phyloP scores from a whole-genome alignment of 2,797 vertebrate species.

The Melanotaenia pygmaea region DNA sequence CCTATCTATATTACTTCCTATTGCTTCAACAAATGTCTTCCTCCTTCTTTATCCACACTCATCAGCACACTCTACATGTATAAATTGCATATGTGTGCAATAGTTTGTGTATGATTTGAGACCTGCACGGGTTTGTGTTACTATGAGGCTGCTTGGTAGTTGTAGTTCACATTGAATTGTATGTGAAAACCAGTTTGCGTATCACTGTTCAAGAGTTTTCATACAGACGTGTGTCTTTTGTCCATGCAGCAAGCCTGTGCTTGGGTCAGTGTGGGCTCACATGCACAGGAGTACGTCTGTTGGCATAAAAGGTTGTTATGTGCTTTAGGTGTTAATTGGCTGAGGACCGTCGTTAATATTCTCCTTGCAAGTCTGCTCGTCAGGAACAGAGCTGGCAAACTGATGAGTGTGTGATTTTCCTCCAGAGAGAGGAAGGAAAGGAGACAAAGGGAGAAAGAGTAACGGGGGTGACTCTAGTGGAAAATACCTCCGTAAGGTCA shows the following conservation, averaged over 20 bases:
- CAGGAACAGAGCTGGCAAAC: constrained; percentile 83
- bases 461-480: constrained; percentile 62
- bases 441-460: constrained; percentile 48
- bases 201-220: constrained; percentile 27
- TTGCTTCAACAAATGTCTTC: constrained; percentile 48
- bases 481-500: constrained; percentile 76
- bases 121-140: constrained; percentile 18
- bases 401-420: constrained; percentile 87
- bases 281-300: constrained; percentile 48
- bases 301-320: constrained; percentile 83
- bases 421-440: constrained; percentile 60
- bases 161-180: constrained; percentile 17
- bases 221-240: constrained; percentile 4
- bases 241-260: background rate
- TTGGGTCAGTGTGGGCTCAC: background rate
- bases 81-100: constrained; percentile 6
- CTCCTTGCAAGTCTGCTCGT: constrained; percentile 79
- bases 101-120: constrained; percentile 16
- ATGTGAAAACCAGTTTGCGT: constrained; percentile 20
- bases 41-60: constrained; percentile 25
- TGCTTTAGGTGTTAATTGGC: constrained; percentile 87
- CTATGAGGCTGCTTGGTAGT: constrained; percentile 11
- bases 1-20: constrained; percentile 36
- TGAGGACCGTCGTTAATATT: constrained; percentile 86
- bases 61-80: constrained; percentile 46